Evolutionary conservation across 2,888 invertebrate genomes (phyloP), one percentile per base, ranked within the genome.

Genomic region (Crepidodera aurea): DNA sequence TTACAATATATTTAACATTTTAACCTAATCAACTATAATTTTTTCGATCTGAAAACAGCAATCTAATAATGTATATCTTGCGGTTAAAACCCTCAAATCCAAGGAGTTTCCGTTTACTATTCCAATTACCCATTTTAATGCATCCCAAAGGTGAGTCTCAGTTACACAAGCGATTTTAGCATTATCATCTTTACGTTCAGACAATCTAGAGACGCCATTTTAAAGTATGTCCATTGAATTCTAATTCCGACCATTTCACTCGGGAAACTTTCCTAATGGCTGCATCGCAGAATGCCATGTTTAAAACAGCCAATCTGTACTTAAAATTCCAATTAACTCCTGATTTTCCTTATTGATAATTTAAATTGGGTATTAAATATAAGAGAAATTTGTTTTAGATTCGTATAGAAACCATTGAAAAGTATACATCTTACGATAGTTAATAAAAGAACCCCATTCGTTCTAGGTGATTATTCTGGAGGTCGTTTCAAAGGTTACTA

Each of bases 161-260:
- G 25, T 48, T 48, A 29, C 48, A 48, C 12, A 12, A 13, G 25
- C 12, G 44, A 48, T 48, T 48, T 29, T 48, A 48, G 48, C 12
- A 16, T 48, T 48, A 48, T 48, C 29, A 48, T 48, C 48, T 48
- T 48, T 48, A 48, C 29, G 48, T 34, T 51, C 19, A 12, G 37
- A 25, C 37, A 51, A 51, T 51, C 37, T 12, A 34, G 51, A 51
- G 51, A 51, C 32, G 51, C 37, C 19, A 10, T 48, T 48, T 48
- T 27, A 48, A 48, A 48, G 32, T 51, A 37, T 37, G 37, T 51
- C 37, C 51, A 51, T 51, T 51, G 51, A 51, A 51, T 51, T 34
- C 34, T 51, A 51, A 51, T 51, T 51, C 16, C 34, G n/a, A 34
- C 34, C 37, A n/a, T 51, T 51, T 19, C 18, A 34, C 18, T 37